phyloP scores from a whole-genome alignment of 2,797 vertebrate genomes.

The Gallirallus australis region DNA sequence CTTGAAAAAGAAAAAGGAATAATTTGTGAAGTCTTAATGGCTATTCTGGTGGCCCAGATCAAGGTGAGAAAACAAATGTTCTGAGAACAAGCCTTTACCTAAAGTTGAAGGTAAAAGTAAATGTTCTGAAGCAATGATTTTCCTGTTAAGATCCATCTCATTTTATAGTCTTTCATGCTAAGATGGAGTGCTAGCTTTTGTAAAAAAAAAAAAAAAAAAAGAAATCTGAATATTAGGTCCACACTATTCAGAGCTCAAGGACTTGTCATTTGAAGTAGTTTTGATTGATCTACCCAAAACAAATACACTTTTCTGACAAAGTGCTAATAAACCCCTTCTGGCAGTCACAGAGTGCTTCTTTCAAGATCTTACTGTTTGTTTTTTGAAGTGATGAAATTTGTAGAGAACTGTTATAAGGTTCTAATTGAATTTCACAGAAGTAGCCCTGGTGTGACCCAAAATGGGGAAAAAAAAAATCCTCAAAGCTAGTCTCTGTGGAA shows the following conservation, averaged over 20 bases:
- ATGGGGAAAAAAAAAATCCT: conserved; percentile 18
- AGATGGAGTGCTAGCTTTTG: neutral
- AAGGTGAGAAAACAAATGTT: conserved; percentile 28
- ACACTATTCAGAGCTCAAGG: conserved; percentile 29
- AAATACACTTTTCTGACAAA: conserved; percentile 73
- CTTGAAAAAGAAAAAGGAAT: conserved; percentile 8
- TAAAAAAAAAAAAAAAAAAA: too few species aligned
- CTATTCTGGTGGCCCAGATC: neutral
- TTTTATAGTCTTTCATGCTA: conserved; percentile 5
- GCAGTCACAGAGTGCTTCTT: conserved; percentile 65
- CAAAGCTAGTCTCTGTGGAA: conserved; percentile 64
- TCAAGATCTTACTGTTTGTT: conserved; percentile 76
- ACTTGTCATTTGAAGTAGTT: conserved; percentile 68
- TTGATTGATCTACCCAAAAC: conserved; percentile 76
- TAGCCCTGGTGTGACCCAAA: conserved; percentile 73
- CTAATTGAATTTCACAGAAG: conserved; percentile 83
- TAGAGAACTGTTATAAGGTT: conserved; percentile 74
- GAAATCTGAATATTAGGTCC: conserved; percentile 34
- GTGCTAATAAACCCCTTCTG: conserved; percentile 78
- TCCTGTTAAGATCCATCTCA: neutral
- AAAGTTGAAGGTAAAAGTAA: conserved; percentile 48
- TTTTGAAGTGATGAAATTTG: conserved; percentile 79
- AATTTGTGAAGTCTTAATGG: neutral
- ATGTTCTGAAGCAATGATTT: conserved; percentile 25
- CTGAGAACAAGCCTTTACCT: neutral